phyloP scores from a whole-genome alignment of 2,113 vertebrate species.

The Chaetorhynchus papuensis region DNA sequence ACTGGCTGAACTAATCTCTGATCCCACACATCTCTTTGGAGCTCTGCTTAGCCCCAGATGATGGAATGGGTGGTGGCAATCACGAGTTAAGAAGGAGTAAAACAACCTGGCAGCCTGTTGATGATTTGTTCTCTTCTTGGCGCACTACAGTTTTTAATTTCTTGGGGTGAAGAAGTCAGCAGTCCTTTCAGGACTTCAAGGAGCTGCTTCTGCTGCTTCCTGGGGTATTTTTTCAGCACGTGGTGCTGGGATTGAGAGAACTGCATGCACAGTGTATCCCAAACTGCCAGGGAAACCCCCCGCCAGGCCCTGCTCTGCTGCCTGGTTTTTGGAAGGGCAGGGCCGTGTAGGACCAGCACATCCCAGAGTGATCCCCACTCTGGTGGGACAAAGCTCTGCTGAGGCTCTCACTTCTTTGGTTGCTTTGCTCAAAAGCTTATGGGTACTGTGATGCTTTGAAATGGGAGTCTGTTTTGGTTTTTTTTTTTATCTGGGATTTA shows the following conservation, averaged over 20 bases:
- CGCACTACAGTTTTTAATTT: not conserved
- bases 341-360: not conserved
- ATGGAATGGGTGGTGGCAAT: not conserved
- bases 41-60: not conserved
- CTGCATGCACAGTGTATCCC: not conserved
- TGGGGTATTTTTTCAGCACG: rapidly evolving
- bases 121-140: not conserved
- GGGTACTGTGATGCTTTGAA: no score
- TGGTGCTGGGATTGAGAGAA: rapidly evolving
- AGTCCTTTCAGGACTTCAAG: not conserved
- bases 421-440: not conserved
- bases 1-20: not conserved
- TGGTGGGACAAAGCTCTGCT: not conserved
- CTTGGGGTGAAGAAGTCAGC: not conserved
- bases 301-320: not conserved
- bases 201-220: not conserved
- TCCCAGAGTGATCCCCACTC: not conserved
- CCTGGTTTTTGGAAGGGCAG: not conserved
- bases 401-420: not conserved
- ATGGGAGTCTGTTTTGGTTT: no score
- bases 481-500: no score
- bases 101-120: not conserved
- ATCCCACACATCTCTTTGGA: not conserved
- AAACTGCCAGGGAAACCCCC: not conserved
- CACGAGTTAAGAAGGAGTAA: not conserved